These are phyloP conservation scores for Ophion obscuratus DNA, from an alignment of 2,888 invertebrate genomes.

Conservation along the genomic window DNA sequence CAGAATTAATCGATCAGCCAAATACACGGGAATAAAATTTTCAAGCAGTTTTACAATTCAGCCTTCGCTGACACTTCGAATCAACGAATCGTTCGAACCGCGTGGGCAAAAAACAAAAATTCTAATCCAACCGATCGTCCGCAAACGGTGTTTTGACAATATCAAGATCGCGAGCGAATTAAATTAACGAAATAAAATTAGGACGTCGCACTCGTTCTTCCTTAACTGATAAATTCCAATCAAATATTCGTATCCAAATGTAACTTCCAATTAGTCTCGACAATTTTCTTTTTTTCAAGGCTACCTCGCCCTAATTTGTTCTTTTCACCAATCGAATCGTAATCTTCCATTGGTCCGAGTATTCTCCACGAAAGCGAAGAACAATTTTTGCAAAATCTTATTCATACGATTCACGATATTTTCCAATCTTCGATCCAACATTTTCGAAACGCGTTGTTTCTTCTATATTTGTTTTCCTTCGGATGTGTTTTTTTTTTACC, in stretches of 20 bases:
- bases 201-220: not conserved
- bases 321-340: not conserved
- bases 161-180: not conserved
- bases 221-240: not conserved
- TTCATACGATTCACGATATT: not conserved
- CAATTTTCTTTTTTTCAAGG: not conserved
- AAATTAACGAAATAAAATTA: not conserved
- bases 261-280: not conserved
- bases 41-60: too few relatives aligned
- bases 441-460: not conserved
- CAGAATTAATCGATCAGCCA: constrained; percentile 20
- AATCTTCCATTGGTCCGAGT: too few relatives aligned
- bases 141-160: not conserved
- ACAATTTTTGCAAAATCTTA: too few relatives aligned
- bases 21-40: constrained; percentile 7
- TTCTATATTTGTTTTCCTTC: not conserved
- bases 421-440: not conserved
- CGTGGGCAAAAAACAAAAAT: too few relatives aligned
- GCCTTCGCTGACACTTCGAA: too few relatives aligned
- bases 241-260: not conserved
- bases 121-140: too few relatives aligned
- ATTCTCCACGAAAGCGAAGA: too few relatives aligned
- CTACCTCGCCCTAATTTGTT: not conserved
- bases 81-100: too few relatives aligned
- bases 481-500: constrained; percentile 44